Conservation (phyloP, 2,113 vertebrate species). For the Lota lota region DNA sequence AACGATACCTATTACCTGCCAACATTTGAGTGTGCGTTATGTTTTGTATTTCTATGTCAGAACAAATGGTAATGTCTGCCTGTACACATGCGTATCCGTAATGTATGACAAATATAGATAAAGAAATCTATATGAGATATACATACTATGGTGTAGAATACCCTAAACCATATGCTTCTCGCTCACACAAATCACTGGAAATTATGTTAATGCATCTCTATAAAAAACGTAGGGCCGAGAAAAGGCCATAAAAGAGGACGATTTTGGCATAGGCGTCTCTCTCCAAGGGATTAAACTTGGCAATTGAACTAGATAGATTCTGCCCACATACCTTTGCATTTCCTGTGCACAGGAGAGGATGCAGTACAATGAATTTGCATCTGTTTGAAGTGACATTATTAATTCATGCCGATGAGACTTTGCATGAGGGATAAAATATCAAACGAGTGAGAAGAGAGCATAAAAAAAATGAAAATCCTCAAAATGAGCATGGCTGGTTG, state of each 20-base stretch:
- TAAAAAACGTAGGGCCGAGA: constrained; percentile 39
- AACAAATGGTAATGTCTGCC: constrained; percentile 13
- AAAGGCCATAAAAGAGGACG: constrained; percentile 39
- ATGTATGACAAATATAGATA: constrained; percentile 19
- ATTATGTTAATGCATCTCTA: constrained; percentile 45
- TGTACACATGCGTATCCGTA: constrained; percentile 10
- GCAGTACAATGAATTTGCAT: constrained; percentile 65
- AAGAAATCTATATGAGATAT: constrained; percentile 3
- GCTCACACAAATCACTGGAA: constrained; percentile 39
- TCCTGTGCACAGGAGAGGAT: constrained; percentile 62
- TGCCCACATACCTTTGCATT: constrained; percentile 63
- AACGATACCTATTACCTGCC: constrained; percentile 49
- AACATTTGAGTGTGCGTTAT: constrained; percentile 32
- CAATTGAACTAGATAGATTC: constrained; percentile 43
- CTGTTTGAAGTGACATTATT: constrained; percentile 71
- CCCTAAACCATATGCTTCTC: constrained; percentile 29
- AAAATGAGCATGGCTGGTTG: constrained; percentile 30
- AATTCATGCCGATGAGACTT: constrained; percentile 66
- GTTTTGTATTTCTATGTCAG: neutral
- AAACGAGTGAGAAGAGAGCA: constrained; percentile 17
- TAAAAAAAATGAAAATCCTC: constrained; percentile 5
- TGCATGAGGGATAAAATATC: constrained; percentile 45
- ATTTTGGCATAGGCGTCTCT: constrained; percentile 37
- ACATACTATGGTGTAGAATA: constrained; percentile 34
- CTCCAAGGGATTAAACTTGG: constrained; percentile 46